These are phyloP conservation scores for Crambe crambe DNA, from an alignment of 37 sponge, comb jelly and placozoan genomes.

Conservation along the genomic window DNA sequence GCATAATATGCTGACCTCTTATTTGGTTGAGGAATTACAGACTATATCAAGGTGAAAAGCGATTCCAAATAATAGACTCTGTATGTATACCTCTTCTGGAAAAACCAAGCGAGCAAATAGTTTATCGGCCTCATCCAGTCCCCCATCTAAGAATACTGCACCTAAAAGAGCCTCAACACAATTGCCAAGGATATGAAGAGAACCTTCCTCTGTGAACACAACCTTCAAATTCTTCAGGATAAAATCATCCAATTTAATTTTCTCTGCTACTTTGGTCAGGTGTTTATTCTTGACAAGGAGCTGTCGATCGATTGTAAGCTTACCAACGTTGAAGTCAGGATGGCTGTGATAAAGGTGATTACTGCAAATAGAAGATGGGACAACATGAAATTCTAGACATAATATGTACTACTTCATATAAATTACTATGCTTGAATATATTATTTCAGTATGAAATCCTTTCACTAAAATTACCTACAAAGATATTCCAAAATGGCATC, in stretches of 20 bases:
- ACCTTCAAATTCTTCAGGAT: constrained; percentile 7
- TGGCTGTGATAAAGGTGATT: constrained; percentile 64
- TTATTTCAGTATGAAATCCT: neutral
- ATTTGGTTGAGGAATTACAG: no score
- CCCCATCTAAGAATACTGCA: constrained; percentile 69
- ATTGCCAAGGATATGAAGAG: constrained; percentile 39
- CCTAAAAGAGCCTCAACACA: constrained; percentile 66
- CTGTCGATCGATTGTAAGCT: constrained; percentile 40
- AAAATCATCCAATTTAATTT: constrained; percentile 17
- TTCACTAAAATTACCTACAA: constrained; percentile 42
- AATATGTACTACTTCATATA: no score
- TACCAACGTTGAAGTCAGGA: constrained; percentile 46
- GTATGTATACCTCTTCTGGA: constrained; percentile 36
- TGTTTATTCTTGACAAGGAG: constrained; percentile 65
- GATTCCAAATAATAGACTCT: no score
- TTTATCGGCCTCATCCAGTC: constrained; percentile 17
- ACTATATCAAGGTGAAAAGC: no score
- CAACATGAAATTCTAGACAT: no score
- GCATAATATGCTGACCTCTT: no score
- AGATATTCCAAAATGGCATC: constrained; percentile 80
- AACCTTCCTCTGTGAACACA: neutral
- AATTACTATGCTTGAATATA: neutral
- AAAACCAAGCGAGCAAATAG: constrained; percentile 50
- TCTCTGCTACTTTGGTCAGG: constrained; percentile 35
- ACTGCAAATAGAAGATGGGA: constrained; percentile 11